phyloP scores from a whole-genome alignment of 2,888 invertebrate genomes.

The Andrena trimmerana region DNA sequence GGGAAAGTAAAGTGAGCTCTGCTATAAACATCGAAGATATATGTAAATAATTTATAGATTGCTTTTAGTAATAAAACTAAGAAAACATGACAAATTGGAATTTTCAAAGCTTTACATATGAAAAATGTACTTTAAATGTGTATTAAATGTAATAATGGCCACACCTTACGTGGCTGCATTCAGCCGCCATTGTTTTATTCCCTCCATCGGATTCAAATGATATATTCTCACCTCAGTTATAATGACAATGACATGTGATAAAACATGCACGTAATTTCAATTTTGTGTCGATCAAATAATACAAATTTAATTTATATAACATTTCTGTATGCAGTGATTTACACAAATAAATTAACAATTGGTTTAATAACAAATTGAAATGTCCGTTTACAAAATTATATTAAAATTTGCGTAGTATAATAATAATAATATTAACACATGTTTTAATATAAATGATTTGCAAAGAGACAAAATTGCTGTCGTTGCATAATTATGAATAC shows the following conservation, averaged over 20 bases:
- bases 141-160: not conserved
- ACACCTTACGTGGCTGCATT: not conserved
- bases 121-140: not conserved
- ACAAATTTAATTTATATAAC: not conserved
- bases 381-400: not conserved
- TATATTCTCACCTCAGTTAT: not conserved
- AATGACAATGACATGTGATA: not conserved
- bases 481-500: too few species aligned
- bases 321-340: not conserved
- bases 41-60: not conserved
- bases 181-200: constrained; percentile 20
- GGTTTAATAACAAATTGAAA: not conserved
- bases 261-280: not conserved
- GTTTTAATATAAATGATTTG: too few species aligned
- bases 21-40: not conserved
- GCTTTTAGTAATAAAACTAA: not conserved
- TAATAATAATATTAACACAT: too few species aligned
- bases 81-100: not conserved
- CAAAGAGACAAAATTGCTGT: too few species aligned
- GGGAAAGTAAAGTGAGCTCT: constrained; percentile 61
- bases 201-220: not conserved
- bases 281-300: not conserved
- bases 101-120: not conserved
- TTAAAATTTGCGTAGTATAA: too few species aligned
- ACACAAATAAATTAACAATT: too few species aligned